These are phyloP conservation scores for Prietella phreatophila DNA, from an alignment of 2,113 vertebrate species.

Conservation along the genomic window DNA sequence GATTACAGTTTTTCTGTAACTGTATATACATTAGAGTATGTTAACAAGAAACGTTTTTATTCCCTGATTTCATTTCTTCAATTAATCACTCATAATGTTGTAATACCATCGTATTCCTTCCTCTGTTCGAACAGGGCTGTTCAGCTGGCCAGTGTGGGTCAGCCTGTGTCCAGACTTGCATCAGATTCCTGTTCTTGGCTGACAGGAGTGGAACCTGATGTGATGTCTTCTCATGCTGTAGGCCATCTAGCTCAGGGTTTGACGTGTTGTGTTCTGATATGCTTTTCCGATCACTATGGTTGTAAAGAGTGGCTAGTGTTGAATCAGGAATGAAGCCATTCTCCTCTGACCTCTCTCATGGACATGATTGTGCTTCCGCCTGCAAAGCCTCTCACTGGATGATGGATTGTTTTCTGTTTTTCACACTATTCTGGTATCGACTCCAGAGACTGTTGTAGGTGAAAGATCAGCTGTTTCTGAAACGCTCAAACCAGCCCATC, in stretches of 20 bases:
- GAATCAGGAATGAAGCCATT: neutral
- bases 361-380: too few species aligned
- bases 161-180: neutral
- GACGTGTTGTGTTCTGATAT: neutral
- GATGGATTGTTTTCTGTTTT: neutral
- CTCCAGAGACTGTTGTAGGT: neutral
- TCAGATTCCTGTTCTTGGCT: neutral
- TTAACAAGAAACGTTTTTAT: neutral
- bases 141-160: neutral
- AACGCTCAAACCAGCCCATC: neutral
- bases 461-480: neutral
- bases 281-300: too few species aligned
- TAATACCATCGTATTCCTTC: neutral
- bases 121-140: neutral
- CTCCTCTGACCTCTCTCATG: neutral
- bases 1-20: conserved; percentile 6
- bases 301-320: neutral
- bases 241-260: neutral
- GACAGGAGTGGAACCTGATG: neutral
- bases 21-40: neutral
- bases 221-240: neutral
- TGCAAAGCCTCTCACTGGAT: neutral
- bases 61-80: neutral
- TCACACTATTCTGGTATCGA: neutral
- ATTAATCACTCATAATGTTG: neutral